A percentile compares a stretch with the other conserved stretches of the same genome.
Conservation (phyloP, 1,140 invertebrate genomes). For the Polyergus mexicanus region DNA sequence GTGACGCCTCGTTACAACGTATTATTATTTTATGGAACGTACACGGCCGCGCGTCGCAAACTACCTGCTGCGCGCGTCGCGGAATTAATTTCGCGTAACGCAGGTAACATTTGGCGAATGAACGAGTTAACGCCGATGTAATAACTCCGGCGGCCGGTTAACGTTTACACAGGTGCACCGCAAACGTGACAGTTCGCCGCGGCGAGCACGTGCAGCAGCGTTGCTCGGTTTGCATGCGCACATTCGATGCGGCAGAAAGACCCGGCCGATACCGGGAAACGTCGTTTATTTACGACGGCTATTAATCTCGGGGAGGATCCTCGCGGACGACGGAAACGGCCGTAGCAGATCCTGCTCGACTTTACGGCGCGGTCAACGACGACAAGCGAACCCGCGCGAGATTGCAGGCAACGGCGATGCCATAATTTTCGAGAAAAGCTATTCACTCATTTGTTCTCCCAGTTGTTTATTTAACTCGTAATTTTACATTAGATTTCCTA, state of each 20-base stretch:
- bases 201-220: slow-evolving; percentile 12
- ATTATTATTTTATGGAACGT: slow-evolving; percentile 36
- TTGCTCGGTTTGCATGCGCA: slow-evolving; percentile 54
- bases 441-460: slow-evolving; percentile 2
- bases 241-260: slow-evolving; percentile 14
- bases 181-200: slow-evolving; percentile 61
- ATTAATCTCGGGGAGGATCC: slow-evolving; percentile 53
- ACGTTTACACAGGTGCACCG: slow-evolving; percentile 71
- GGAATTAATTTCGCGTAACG: slow-evolving; percentile 69
- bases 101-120: slow-evolving; percentile 64
- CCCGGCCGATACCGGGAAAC: slow-evolving; percentile 41
- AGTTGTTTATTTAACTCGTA: slow-evolving; percentile 11
- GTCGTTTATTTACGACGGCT: slow-evolving; percentile 62
- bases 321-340: slow-evolving; percentile 52
- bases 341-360: slow-evolving; percentile 25
- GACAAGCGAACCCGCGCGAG: slow-evolving; percentile 21
- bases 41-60: slow-evolving; percentile 9
- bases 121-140: slow-evolving; percentile 69
- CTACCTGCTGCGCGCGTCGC: slow-evolving; percentile 34
- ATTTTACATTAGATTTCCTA: too few relatives aligned
- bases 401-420: slow-evolving; percentile 2
- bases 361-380: slow-evolving; percentile 45
- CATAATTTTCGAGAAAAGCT: neutral
- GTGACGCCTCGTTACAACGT: slow-evolving; percentile 49
- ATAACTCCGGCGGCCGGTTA: slow-evolving; percentile 62